These are phyloP conservation scores for Goniozus legneri DNA, from an alignment of 1,140 invertebrate genomes.

Conservation along the genomic window DNA sequence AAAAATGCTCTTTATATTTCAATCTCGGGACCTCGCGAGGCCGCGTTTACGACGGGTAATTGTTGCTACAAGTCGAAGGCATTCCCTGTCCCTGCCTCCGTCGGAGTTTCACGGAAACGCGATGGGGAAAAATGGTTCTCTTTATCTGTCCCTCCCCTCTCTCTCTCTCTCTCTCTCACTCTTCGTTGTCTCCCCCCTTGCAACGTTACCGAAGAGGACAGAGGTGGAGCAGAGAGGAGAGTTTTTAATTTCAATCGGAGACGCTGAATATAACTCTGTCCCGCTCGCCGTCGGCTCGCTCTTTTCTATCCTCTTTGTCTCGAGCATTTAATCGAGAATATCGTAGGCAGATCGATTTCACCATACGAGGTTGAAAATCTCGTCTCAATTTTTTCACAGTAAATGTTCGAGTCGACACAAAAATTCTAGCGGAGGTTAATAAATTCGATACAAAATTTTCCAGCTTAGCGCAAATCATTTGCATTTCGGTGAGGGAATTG, in stretches of 20 bases:
- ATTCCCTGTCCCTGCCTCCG: slow-evolving; percentile 17
- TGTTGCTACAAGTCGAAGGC: slow-evolving; percentile 34
- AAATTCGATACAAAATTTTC: background rate
- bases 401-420: too few relatives aligned
- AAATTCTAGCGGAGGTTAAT: too few relatives aligned
- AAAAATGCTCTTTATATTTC: slow-evolving; percentile 39
- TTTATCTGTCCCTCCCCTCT: slow-evolving; percentile 12
- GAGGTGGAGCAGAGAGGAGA: background rate
- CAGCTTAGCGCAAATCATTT: background rate
- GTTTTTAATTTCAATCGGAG: background rate
- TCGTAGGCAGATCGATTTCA: too few relatives aligned
- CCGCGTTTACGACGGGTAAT: slow-evolving; percentile 43
- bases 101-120: slow-evolving; percentile 32
- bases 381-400: too few relatives aligned
- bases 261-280: background rate
- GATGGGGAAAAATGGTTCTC: slow-evolving; percentile 29
- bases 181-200: background rate
- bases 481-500: too few relatives aligned
- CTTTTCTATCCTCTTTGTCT: background rate
- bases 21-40: slow-evolving; percentile 28
- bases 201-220: too few relatives aligned
- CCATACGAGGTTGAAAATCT: too few relatives aligned
- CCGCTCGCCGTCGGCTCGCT: background rate
- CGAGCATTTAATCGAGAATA: too few relatives aligned
- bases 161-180: slow-evolving; percentile 1